phyloP scores from a whole-genome alignment of 2,113 vertebrate species.

The Anoplopoma fimbria region DNA sequence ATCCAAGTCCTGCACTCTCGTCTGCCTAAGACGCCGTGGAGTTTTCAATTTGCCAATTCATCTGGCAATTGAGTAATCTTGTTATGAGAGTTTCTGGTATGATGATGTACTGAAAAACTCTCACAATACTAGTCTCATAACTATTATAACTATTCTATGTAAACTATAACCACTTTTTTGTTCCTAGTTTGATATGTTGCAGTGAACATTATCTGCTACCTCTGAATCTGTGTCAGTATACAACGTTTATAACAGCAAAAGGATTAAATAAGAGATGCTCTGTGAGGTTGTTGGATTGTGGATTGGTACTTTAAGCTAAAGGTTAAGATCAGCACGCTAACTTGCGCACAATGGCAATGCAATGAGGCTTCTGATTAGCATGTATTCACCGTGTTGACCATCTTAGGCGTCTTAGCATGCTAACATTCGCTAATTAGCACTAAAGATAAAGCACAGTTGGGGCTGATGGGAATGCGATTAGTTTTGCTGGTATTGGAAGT shows the following conservation, averaged over 20 bases:
- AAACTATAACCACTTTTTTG: background rate
- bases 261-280: background rate
- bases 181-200: background rate
- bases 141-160: background rate
- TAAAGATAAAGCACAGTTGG: background rate
- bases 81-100: background rate
- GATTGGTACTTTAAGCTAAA: background rate
- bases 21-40: constrained; percentile 29
- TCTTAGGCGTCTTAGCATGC: background rate
- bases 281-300: too few species aligned
- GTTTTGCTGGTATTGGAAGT: background rate
- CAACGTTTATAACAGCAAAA: background rate
- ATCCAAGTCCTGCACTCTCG: constrained; percentile 54
- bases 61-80: constrained; percentile 36
- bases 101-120: background rate
- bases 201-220: background rate
- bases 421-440: too few species aligned
- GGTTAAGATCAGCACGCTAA: background rate
- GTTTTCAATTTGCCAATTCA: constrained; percentile 42
- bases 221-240: background rate
- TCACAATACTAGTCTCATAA: background rate
- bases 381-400: background rate
- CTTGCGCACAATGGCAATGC: background rate
- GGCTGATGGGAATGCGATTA: background rate
- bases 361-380: background rate